These are phyloP conservation scores for Periophthalmodon schlosseri DNA, from an alignment of 2,113 vertebrate species.

Conservation along the genomic window DNA sequence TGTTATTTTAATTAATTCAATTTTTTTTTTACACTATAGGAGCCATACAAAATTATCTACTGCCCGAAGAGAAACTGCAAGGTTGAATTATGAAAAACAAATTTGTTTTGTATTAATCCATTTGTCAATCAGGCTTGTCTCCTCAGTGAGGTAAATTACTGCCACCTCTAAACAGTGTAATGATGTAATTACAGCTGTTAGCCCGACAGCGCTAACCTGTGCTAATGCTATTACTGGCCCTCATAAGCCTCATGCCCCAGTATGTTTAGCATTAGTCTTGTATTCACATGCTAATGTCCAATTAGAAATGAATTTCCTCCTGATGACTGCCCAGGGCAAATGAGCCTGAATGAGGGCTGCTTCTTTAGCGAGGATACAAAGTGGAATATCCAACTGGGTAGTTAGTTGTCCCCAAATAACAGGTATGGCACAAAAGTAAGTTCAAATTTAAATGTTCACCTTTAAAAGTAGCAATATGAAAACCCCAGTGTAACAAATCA, in stretches of 20 bases:
- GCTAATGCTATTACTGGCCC: constrained; percentile 4
- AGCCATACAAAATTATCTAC: no score
- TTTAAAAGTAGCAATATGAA: no score
- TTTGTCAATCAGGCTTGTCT: constrained; percentile 2
- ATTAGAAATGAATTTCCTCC: constrained; percentile 13
- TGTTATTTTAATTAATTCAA: no score
- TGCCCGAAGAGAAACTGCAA: neutral
- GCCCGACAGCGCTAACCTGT: constrained; percentile 7
- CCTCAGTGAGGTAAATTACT: neutral
- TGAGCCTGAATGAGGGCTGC: neutral
- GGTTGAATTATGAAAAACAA: neutral
- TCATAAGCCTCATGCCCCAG: constrained; percentile 1
- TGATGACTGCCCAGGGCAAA: constrained; percentile 6
- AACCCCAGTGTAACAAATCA: no score
- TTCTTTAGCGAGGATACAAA: neutral
- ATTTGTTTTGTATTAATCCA: neutral
- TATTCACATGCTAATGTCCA: constrained; percentile 8
- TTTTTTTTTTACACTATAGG: no score
- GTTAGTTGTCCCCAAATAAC: neutral
- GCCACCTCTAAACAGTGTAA: constrained; percentile 8
- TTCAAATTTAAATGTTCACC: no score
- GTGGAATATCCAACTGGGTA: neutral
- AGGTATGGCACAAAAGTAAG: neutral
- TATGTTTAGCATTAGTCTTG: constrained; percentile 14
- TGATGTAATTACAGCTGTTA: constrained; percentile 21